A percentile compares a stretch with the other conserved stretches of the same genome.
These are phyloP conservation scores for Panulirus ornatus DNA, from an alignment of 1,140 invertebrate genomes.

Conservation along the genomic window DNA sequence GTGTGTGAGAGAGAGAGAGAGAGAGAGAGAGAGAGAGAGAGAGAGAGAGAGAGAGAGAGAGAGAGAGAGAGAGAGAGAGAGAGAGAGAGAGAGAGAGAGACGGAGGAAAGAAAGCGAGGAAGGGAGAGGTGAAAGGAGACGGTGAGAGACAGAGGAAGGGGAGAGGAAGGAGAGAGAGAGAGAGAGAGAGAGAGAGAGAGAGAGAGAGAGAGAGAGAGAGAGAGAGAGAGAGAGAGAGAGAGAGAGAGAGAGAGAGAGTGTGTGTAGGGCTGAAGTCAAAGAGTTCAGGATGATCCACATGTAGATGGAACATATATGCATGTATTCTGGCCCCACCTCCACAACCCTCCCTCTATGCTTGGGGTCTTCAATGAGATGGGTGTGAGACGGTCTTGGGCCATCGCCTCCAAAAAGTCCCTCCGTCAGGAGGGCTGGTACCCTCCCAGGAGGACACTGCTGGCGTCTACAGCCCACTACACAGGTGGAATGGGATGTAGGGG, in stretches of 20 bases:
- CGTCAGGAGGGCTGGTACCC: too few relatives aligned
- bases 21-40: not conserved
- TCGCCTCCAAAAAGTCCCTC: too few relatives aligned
- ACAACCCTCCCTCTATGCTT: too few relatives aligned
- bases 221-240: not conserved
- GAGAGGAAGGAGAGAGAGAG: too few relatives aligned
- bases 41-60: slow-evolving; percentile 1
- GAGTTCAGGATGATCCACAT: not conserved
- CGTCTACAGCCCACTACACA: too few relatives aligned
- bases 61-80: slow-evolving; percentile 3
- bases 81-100: not conserved
- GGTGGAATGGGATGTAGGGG: too few relatives aligned
- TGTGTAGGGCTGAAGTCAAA: too few relatives aligned
- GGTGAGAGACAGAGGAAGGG: not conserved
- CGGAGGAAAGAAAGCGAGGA: not conserved
- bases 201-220: not conserved
- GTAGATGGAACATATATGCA: not conserved
- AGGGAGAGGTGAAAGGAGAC: not conserved
- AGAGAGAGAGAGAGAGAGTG: not conserved
- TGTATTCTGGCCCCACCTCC: too few relatives aligned
- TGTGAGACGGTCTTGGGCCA: too few relatives aligned
- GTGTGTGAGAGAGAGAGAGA: not conserved
- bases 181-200: too few relatives aligned
- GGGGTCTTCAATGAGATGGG: too few relatives aligned
- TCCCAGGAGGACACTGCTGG: too few relatives aligned